phyloP scores from a whole-genome alignment of 2,888 invertebrate species.

The Volucella bombylans region DNA sequence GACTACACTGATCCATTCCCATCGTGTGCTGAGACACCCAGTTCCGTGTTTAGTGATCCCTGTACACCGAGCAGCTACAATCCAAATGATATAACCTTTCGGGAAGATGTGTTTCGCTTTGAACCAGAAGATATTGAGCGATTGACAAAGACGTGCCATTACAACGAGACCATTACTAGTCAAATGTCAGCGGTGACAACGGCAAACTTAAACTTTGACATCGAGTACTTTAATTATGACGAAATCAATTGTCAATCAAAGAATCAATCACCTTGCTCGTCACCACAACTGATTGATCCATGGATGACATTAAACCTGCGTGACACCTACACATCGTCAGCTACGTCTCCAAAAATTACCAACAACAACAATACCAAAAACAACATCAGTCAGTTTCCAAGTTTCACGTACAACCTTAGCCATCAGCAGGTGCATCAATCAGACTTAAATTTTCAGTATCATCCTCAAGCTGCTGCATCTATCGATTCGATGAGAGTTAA shows the following conservation, averaged over 20 bases:
- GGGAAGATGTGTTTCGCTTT: slow-evolving; percentile 81
- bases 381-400: slow-evolving; percentile 74
- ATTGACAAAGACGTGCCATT: slow-evolving; percentile 77
- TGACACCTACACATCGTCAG: slow-evolving; percentile 72
- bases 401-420: slow-evolving; percentile 40
- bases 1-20: slow-evolving; percentile 80
- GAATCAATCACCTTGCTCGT: slow-evolving; percentile 82
- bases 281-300: slow-evolving; percentile 81
- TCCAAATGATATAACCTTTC: slow-evolving; percentile 40
- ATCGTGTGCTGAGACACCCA: slow-evolving; percentile 81
- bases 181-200: slow-evolving; percentile 55
- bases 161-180: slow-evolving; percentile 22
- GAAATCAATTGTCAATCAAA: slow-evolving; percentile 83
- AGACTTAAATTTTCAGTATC: slow-evolving; percentile 32
- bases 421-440: slow-evolving; percentile 39
- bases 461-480: neutral
- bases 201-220: slow-evolving; percentile 78
- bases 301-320: slow-evolving; percentile 81
- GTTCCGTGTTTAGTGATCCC: slow-evolving; percentile 79
- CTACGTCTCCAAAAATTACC: slow-evolving; percentile 69
- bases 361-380: slow-evolving; percentile 32
- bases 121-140: slow-evolving; percentile 82
- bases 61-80: slow-evolving; percentile 57
- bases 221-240: slow-evolving; percentile 82
- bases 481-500: slow-evolving; percentile 32